Conservation (phyloP, 1,140 invertebrate species). For the Bradynema listronoti region DNA sequence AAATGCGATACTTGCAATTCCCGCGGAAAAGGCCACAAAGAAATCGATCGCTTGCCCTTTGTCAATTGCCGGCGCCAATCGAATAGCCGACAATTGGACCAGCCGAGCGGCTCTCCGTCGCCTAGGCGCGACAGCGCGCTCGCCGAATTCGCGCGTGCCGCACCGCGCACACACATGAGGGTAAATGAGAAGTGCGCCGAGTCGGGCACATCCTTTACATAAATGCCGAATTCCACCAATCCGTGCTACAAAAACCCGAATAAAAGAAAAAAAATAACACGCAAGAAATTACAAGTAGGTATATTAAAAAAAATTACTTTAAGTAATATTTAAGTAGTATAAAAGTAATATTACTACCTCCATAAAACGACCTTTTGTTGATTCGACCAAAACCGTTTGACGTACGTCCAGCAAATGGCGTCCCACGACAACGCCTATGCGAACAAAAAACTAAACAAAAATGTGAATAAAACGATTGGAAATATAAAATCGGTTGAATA, state of each 20-base stretch:
- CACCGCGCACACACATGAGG: slow-evolving; percentile 28
- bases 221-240: slow-evolving; percentile 37
- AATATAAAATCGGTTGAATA: too few species aligned
- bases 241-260: slow-evolving; percentile 19
- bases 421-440: slow-evolving; percentile 37
- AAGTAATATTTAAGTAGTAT: not conserved
- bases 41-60: slow-evolving; percentile 75
- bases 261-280: too few species aligned
- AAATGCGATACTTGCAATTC: not conserved
- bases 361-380: too few species aligned
- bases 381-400: slow-evolving; percentile 32
- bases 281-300: too few species aligned
- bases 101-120: slow-evolving; percentile 76
- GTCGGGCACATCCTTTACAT: slow-evolving; percentile 54
- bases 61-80: slow-evolving; percentile 81
- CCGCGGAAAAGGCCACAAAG: slow-evolving; percentile 62
- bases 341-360: not conserved
- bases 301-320: not conserved
- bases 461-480: too few species aligned
- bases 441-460: slow-evolving; percentile 35
- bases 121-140: too few species aligned
- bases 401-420: slow-evolving; percentile 39
- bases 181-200: slow-evolving; percentile 47
- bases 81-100: slow-evolving; percentile 74
- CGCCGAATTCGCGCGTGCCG: slow-evolving; percentile 24